Evolutionary conservation across 30 jellyfish, hydroid and myxozoan species (phyloP), one percentile per base, ranked within the genome.

Genomic region (Aurelia sp.): DNA sequence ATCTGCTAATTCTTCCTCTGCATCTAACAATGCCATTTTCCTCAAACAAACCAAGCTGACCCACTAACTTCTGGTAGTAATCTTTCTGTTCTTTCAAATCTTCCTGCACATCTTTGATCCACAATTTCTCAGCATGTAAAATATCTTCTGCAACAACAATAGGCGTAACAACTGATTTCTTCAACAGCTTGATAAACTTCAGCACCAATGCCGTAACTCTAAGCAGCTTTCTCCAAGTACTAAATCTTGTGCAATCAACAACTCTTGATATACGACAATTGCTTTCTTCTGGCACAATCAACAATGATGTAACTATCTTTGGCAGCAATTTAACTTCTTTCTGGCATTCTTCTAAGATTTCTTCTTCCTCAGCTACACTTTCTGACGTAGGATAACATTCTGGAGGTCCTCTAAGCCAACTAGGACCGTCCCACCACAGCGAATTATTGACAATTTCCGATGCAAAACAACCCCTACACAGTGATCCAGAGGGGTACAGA

Each of bases 361-460:
- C 84, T 80, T 63, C 33, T 21, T 80, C 90, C 13, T 13, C 27
- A 8, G 0, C 61, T 0, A n/a, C 60, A 8, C 65, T 27, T 41
- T 35, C 66, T 0, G 82, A 31, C 1, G 27, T 0, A 33, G 82
- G 71, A 44, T 80, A 80, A 10, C 57, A 53, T 35, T 80, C 82
- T n/a, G 84, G 83, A 30, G 90, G 65, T 11, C 82, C 90, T 41
- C 72, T 50, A 8, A 82, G 77, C 92, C 92, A 82, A 9, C 21
- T 0, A 33, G 78, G 92, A 16, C 87, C 92, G 7, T 82, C 72
- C 86, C 92, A 67, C 87, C 92, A 82, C 67, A 81, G 21, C 80
- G 48, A 57, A 53, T 77, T 77, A 17, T 77, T 4, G 15, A 20
- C 64, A 12, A 77, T 53, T 55, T 77, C 63, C 21, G 84, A 53